Percentiles rank a stretch among this genome's conserved stretches.
Evolutionary conservation across 2,888 invertebrate genomes (phyloP).

Genomic region (Netelia melanura): DNA sequence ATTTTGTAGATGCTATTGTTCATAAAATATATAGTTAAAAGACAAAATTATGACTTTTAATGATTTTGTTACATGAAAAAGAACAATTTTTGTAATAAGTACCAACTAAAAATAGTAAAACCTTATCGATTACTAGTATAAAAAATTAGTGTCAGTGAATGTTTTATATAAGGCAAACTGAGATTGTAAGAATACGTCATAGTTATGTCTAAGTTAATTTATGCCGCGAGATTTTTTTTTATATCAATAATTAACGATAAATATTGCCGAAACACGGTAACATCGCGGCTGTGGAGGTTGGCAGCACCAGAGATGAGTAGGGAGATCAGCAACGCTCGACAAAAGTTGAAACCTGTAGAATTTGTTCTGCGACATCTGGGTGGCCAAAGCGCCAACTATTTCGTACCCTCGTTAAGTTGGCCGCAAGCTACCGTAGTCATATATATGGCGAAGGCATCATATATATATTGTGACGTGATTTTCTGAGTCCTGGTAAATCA

Average conservation of each 20-base stretch:
- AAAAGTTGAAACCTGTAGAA: too few species aligned
- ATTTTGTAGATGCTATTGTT: neutral
- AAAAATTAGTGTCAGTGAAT: slow-evolving; percentile 5
- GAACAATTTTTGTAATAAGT: neutral
- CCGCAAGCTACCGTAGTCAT: too few species aligned
- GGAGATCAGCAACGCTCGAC: too few species aligned
- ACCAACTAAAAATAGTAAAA: neutral
- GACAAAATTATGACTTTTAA: neutral
- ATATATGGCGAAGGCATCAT: too few species aligned
- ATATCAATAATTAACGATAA: neutral
- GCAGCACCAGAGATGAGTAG: too few species aligned
- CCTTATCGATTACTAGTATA: neutral
- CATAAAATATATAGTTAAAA: neutral
- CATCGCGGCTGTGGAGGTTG: too few species aligned
- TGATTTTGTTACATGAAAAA: neutral
- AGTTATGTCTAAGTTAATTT: neutral
- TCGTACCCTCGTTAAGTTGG: too few species aligned
- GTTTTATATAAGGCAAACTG: neutral
- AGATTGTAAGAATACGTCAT: neutral
- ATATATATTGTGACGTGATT: too few species aligned
- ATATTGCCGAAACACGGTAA: too few species aligned
- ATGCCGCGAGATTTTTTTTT: neutral
- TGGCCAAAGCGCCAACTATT: too few species aligned
- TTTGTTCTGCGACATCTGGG: too few species aligned
- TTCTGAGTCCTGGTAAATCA: too few species aligned